Evolutionary conservation across 2,797 vertebrate species (phyloP), one percentile per base, ranked within the genome.

Genomic region (Diplodus sargus): DNA sequence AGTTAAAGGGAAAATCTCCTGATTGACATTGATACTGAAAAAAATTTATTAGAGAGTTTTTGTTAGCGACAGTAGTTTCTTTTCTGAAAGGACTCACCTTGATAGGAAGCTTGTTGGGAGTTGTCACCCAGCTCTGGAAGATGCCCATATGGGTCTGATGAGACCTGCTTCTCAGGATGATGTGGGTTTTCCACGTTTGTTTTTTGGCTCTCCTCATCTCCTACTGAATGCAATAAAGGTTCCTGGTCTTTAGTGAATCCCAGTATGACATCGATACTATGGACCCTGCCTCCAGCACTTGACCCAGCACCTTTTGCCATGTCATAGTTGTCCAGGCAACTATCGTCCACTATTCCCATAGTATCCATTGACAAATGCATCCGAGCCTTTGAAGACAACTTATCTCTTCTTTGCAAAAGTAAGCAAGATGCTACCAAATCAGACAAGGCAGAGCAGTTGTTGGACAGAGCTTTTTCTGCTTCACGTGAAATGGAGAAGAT

Each of bases 321-420:
- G 79, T 96, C 95, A 62, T 95, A 95, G 90, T 91, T 93, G 81
- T 95, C 94, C 70, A 95, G 90, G 87, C 95, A 95, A 82, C 93
- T 87, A 84, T 96, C 94, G 42, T 96, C 94, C 92, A 94, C 94
- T 83, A 96, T 95, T 90, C 93, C 95, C 84, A 95, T 90, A 56
- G 92, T 91, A 92, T 95, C 94, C 94, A 94, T 94, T 93, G 95
- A 95, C 88, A 96, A 94, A 95, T 95, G 95, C 95, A 96, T 96
- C 85, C 92, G 91, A 93, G 78, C 89, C 76, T 87, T 79, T 60
- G 52, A 70, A 62, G 77, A 88, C 65, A 76, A 75, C 74, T 78
- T 76, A 58, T 75, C 68, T 81, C 20, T 67, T 87, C 47, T 45
- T 82, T 30, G 16, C 15, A 67, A 56, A 79, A 67, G 75, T 52